Conservation (phyloP, 2,888 invertebrate genomes). For the Iphiclides podalirius region DNA sequence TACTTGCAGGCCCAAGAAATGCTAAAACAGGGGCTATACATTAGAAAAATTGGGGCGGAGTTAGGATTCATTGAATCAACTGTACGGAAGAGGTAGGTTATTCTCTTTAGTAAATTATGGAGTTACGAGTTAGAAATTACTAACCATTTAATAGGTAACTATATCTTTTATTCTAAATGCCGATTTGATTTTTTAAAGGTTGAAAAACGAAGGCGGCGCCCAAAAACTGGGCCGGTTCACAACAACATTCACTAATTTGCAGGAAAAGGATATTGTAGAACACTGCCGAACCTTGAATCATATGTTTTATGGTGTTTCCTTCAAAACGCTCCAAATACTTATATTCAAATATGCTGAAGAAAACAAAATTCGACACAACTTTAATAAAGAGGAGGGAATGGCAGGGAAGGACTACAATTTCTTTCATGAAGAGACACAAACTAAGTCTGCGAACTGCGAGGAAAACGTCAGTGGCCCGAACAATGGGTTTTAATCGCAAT, state of each 20-base stretch:
- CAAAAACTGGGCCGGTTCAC: conserved; percentile 15
- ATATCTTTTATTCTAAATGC: conserved; percentile 1
- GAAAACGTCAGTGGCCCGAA: conserved; percentile 8
- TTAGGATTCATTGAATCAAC: too few relatives aligned
- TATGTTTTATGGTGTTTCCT: conserved; percentile 16
- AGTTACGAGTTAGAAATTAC: too few relatives aligned
- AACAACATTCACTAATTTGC: conserved; percentile 17
- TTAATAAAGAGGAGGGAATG: conserved; percentile 20
- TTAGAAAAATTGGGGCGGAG: too few relatives aligned
- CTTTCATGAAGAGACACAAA: conserved; percentile 13
- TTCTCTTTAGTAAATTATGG: too few relatives aligned
- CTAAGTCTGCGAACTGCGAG: conserved; percentile 11
- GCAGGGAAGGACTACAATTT: conserved; percentile 6
- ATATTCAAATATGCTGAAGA: conserved; percentile 16
- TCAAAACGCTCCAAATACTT: conserved; percentile 15
- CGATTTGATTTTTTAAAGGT: not conserved
- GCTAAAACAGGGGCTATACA: too few relatives aligned
- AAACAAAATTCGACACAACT: conserved; percentile 19
- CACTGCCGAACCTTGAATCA: conserved; percentile 17
- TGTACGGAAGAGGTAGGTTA: too few relatives aligned
- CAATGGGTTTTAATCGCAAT: conserved; percentile 9
- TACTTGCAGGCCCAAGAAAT: too few relatives aligned
- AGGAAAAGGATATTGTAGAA: conserved; percentile 16
- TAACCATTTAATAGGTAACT: too few relatives aligned
- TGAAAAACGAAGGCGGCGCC: conserved; percentile 15